Percentiles rank a stretch among this genome's conserved stretches.
Conservation (phyloP, 2,888 invertebrate genomes). For the Bellardia bayeri region DNA sequence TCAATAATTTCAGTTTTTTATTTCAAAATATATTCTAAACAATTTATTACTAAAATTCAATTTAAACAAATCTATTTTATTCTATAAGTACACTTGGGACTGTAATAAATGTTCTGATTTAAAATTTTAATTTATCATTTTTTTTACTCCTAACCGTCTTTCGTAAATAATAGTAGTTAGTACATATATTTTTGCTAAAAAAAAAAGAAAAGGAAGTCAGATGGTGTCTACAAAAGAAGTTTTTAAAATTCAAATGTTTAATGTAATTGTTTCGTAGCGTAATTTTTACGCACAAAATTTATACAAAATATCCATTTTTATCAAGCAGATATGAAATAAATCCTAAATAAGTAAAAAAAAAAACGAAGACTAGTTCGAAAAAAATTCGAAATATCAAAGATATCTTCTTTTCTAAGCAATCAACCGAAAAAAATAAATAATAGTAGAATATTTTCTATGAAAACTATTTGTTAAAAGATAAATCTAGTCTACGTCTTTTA, state of each 20-base stretch:
- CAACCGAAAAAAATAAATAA: neutral
- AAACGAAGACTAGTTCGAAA: neutral
- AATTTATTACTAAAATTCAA: neutral
- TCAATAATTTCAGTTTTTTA: neutral
- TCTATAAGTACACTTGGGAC: constrained; percentile 31
- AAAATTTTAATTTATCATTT: neutral
- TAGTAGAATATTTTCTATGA: neutral
- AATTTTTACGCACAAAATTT: too few species aligned
- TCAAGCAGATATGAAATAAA: too few species aligned
- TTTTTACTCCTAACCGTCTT: constrained; percentile 5
- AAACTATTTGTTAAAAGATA: constrained; percentile 73
- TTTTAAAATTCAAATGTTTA: neutral
- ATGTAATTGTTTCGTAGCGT: neutral
- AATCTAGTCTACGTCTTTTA: constrained; percentile 75
- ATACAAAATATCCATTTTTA: too few species aligned
- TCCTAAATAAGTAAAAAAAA: neutral
- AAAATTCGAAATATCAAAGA: neutral
- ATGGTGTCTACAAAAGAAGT: neutral
- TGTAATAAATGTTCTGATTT: neutral
- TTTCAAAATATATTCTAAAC: neutral
- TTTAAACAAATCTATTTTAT: neutral
- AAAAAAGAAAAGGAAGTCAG: neutral
- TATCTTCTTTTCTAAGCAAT: neutral
- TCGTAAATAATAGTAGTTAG: neutral
- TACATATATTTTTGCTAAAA: neutral